Evolutionary conservation across 1,140 invertebrate genomes (phyloP).

Genomic region (Drosophila murphyi): DNA sequence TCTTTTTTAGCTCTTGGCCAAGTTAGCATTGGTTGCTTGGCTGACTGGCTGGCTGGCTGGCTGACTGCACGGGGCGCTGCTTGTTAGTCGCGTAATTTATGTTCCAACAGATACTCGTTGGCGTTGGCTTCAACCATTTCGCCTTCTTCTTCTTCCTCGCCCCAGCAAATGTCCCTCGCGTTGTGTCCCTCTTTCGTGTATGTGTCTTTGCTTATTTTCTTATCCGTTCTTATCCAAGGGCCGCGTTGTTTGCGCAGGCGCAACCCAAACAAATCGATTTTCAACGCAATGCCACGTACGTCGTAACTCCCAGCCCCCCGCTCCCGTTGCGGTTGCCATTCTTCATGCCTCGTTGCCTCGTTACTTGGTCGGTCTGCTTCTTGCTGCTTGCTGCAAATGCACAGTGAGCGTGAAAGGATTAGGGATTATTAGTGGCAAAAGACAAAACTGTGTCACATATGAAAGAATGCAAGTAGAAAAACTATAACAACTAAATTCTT

Average conservation of each 20-base stretch:
- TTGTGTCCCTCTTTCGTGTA: neutral
- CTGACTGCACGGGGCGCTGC: slow-evolving; percentile 68
- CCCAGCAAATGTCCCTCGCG: slow-evolving; percentile 1
- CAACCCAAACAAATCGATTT: slow-evolving; percentile 84
- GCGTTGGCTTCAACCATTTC: slow-evolving; percentile 67
- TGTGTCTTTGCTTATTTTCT: slow-evolving; percentile 78
- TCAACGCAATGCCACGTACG: slow-evolving; percentile 75
- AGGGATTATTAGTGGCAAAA: slow-evolving; percentile 68
- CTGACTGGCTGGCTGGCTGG: neutral
- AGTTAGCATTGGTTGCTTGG: slow-evolving; percentile 32
- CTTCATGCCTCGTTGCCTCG: slow-evolving; percentile 16
- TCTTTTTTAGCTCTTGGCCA: slow-evolving; percentile 70
- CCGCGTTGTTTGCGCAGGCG: slow-evolving; percentile 83
- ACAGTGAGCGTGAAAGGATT: slow-evolving; percentile 81
- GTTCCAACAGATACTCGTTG: slow-evolving; percentile 83
- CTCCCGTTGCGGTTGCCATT: slow-evolving; percentile 13
- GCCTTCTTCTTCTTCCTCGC: slow-evolving; percentile 7
- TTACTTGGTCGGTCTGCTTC: neutral
- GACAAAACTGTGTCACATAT: slow-evolving; percentile 33
- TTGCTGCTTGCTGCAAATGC: slow-evolving; percentile 46
- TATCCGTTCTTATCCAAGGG: slow-evolving; percentile 80
- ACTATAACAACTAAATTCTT: neutral
- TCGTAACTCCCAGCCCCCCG: slow-evolving; percentile 22
- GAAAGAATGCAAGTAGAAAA: neutral
- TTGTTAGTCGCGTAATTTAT: slow-evolving; percentile 84